A percentile compares a stretch with the other conserved stretches of the same genome.
phyloP scores from a whole-genome alignment of 2,797 vertebrate species.

The Lates japonicus region DNA sequence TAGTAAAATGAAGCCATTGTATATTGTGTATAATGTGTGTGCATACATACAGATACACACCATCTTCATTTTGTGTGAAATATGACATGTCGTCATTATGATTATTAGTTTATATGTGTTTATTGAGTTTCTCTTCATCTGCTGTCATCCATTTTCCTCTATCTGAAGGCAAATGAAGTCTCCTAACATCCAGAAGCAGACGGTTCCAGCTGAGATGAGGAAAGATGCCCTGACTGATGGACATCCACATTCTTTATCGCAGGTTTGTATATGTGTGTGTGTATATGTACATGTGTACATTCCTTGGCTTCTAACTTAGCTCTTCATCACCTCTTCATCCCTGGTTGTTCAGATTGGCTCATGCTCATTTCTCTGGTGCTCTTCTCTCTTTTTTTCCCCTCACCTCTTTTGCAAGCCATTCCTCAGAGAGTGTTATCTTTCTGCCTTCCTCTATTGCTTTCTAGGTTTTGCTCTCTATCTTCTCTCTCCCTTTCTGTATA shows the following conservation, averaged over 20 bases:
- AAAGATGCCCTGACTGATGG: conserved; percentile 74
- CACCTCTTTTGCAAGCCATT: not conserved
- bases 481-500: not conserved
- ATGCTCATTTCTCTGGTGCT: conserved; percentile 9
- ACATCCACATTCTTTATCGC: conserved; percentile 80
- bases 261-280: conserved; percentile 70
- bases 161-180: conserved; percentile 81
- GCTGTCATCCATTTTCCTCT: conserved; percentile 39
- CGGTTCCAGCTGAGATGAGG: conserved; percentile 69
- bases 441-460: not conserved
- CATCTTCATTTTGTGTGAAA: not conserved
- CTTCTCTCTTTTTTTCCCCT: not conserved
- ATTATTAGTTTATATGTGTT: no score
- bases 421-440: conserved; percentile 1
- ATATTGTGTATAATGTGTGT: not conserved
- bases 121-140: conserved; percentile 17
- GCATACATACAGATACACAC: not conserved
- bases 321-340: conserved; percentile 54
- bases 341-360: conserved; percentile 30
- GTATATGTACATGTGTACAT: conserved; percentile 8
- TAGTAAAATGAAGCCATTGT: not conserved
- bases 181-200: conserved; percentile 82
- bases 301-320: conserved; percentile 44
- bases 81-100: no score
- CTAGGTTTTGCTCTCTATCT: conserved; percentile 1